Evolutionary conservation across 1,140 invertebrate genomes (phyloP), one percentile per base, ranked within the genome.

Genomic region (Anastrepha obliqua): DNA sequence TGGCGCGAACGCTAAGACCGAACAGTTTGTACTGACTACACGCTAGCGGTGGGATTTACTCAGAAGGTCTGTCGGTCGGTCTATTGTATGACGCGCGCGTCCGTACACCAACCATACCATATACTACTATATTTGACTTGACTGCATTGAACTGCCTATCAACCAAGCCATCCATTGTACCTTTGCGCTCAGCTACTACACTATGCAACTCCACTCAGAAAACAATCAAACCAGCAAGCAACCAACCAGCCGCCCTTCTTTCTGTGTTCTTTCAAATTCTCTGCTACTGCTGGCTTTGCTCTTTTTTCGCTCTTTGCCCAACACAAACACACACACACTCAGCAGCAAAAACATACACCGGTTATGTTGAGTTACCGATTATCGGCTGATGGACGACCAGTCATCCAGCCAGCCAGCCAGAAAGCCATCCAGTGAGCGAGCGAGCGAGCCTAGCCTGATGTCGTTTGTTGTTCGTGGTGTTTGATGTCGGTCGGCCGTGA

Each of bases 1-100:
- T 29, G 74, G 15, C 47, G 74, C 55, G 74, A n/a, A 81, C 74
- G 74, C 74, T 9, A 81, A 58, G 74, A 81, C 74, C 47, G 74
- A 20, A 81, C 44, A 47, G 74, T 81, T 81, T 58, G 11, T 81
- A 81, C 74, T 81, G 74, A 81, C 74, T 81, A 81, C 74, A 81
- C n/a, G 74, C 47, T 51, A 81, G 74, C 74, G 8, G 3, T 81
- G 74, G 74, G 74, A 51, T 81, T 55, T 51, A 47, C 74, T 81
- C 74, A 81, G 51, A 81, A 81, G 74, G 44, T 81, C 47, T 44
- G 74, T 81, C 5, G 60, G n/a, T 67, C 64, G 64, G n/a, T 39
- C 64, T 81, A 81, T 81, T n/a, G 44, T 20, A 7, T 81, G 47
- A 5, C 2, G 47, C 20, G 51, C 47, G 17, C 47, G n/a, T 17